These are phyloP conservation scores for Notothenia coriiceps DNA, from an alignment of 2,113 vertebrate genomes.

Conservation along the genomic window DNA sequence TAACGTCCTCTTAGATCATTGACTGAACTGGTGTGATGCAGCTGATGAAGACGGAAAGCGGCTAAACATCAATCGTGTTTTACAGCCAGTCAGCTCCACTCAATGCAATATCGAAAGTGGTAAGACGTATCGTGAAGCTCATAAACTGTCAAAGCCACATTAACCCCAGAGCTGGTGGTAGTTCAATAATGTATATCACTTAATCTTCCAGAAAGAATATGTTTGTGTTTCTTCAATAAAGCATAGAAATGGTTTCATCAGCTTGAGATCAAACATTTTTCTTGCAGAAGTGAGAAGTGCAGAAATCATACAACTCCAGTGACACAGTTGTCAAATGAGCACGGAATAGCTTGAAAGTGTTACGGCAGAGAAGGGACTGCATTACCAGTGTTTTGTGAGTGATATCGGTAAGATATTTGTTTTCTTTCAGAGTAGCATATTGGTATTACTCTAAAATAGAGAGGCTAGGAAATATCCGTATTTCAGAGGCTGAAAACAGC, in stretches of 20 bases:
- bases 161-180: neutral
- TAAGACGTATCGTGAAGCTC: conserved; percentile 7
- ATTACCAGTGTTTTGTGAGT: neutral
- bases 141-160: conserved; percentile 42
- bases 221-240: conserved; percentile 34
- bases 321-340: neutral
- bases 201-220: conserved; percentile 1
- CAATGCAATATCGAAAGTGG: conserved; percentile 22
- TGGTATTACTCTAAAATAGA: no score
- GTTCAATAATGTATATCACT: no score
- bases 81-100: conserved; percentile 43
- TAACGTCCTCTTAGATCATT: conserved; percentile 46
- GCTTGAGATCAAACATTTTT: conserved; percentile 41
- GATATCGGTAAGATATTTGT: no score
- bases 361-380: neutral
- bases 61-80: conserved; percentile 36
- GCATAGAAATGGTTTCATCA: conserved; percentile 48
- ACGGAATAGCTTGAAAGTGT: neutral
- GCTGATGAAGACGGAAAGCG: conserved; percentile 48
- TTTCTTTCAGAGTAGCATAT: neutral
- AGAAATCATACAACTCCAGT: conserved; percentile 1
- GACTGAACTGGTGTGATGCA: conserved; percentile 20
- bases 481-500: neutral
- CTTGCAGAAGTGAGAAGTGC: conserved; percentile 28
- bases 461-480: no score